Base-by-base conservation (phyloP, 2,888 invertebrate genomes). In the Dryobotodes eremita region DNA sequence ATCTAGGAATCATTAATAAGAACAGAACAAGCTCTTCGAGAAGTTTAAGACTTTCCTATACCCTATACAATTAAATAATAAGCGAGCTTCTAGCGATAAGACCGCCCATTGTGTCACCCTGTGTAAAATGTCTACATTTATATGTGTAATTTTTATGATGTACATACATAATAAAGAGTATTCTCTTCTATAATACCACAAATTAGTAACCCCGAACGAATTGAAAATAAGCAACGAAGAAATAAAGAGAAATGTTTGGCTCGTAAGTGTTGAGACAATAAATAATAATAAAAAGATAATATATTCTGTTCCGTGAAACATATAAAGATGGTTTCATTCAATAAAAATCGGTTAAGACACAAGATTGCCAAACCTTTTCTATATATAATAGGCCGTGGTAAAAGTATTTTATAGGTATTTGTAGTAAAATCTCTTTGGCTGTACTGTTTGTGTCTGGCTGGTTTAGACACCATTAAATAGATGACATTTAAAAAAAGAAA, bases 271-370 rank as follows among this genome's bases (percentile, higher is more conserved):
- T 53, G 31, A 50, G 15, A 42, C 20, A 31, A 31, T 61, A 55
- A 77, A 66, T 36, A 31, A 7, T 46, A 74, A 75, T 50, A 36
- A 48, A n/a, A 36, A 31, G 46, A 62, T 48, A 36, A 46, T 17
- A 42, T 42, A 11, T 8, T 36, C 31, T 36, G 23, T 23, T 62
- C 23, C 23, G 20, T 23, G 23, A 62, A 62, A 36, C 36, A 57
- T 31, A 31, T 53, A 69, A 36, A 62, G 2, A 42, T 15, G 62
- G 48, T 36, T 26, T 64, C 26, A 71, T 36, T 66, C 46, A 62
- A 70, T 68, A 26, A 42, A n/a, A 71, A 77, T 55, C 74, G 48
- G 83, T 77, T 71, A 65, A 62, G 72, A 83, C 42, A 77, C 36
- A 59, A 68, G 36, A 83, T 69, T 36, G 17, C 17, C 0, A n/a